Conservation (phyloP, 2,113 vertebrate species). For the Nothoprocta perdicaria region DNA sequence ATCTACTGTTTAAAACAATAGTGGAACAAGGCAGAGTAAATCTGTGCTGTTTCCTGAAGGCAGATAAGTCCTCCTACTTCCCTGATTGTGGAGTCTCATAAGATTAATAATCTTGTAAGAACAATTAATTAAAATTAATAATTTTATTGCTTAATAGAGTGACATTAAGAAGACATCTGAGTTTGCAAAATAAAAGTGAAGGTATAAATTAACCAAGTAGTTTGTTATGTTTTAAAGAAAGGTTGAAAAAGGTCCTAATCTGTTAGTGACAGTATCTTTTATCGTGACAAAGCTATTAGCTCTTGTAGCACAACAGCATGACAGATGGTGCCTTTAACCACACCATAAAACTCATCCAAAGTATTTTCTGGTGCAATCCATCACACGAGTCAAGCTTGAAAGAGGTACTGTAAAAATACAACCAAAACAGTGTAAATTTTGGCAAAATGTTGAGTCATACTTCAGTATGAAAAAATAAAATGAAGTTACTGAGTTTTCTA, state of each 20-base stretch:
- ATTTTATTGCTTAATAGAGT: not conserved
- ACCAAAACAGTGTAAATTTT: conserved; percentile 2
- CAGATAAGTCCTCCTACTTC: not conserved
- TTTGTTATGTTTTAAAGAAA: not conserved
- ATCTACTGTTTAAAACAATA: not conserved
- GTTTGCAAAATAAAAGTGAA: not conserved
- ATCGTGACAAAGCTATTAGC: not conserved
- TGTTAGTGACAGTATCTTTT: not conserved
- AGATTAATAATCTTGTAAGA: not conserved
- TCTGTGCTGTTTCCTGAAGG: not conserved
- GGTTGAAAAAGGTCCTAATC: not conserved
- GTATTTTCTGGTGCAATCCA: conserved; percentile 23
- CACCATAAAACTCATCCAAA: not conserved
- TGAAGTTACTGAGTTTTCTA: not conserved
- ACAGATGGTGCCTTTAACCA: not conserved
- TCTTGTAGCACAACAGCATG: not conserved
- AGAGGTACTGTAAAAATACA: not conserved
- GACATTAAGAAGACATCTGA: not conserved
- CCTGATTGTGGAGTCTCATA: not conserved
- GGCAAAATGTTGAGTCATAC: not conserved
- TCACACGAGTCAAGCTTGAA: conserved; percentile 13
- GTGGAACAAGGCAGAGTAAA: not conserved
- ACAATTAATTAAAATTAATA: not conserved
- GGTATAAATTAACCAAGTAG: not conserved
- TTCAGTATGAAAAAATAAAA: conserved; percentile 1